Base-by-base conservation (phyloP, 2,113 vertebrate genomes). In the Hyperoodon ampullatus region DNA sequence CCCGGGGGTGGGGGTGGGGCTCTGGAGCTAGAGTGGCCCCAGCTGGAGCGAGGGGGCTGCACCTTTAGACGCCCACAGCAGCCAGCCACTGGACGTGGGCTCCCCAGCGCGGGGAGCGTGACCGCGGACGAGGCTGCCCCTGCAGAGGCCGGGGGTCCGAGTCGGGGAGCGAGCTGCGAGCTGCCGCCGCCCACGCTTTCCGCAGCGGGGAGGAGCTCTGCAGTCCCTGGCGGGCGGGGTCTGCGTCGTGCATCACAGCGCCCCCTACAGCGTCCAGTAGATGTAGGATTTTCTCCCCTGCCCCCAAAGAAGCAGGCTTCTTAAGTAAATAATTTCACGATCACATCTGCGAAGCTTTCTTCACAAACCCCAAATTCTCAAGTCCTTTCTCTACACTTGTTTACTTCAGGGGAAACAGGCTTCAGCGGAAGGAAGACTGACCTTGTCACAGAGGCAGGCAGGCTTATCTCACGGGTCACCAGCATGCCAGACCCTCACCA, bases 21-120 rank as follows among this genome's bases (percentile, higher is more conserved):
- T 88, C 85, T 33, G 68, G 18, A 42, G 68, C 15, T 55, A 23
- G 16, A 58, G n/a, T 2, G 0, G 19, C 47, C 85, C 26, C 85
- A 44, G 39, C 28, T 15, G 47, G 26, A 71, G 18, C 7, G 5
- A 42, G 50, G 26, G 35, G 35, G 3, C 50, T 33, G 16, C 35
- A 10, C 53, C n/a, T 39, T 33, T 30, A 23, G 13, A 44, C 19
- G 30, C 35, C 26, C 53, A 72, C 35, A 3, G 55, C 68, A 42
- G 33, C 6, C 13, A 2, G 11, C 30, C 47, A 58, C 4, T 42
- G 24, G 47, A 30, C 26, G 12, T 24, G 0, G 47, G 66, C 84
- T 58, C 9, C 24, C 53, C 26, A 0, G 1, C 1, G 18, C 35
- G 42, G n/a, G n/a, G 1, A 13, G 33, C 1, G 2, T 42, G 68